Percentiles rank a stretch among this genome's conserved stretches.
Evolutionary conservation across 2,888 invertebrate genomes (phyloP).

Genomic region (Sussaba pulchella): DNA sequence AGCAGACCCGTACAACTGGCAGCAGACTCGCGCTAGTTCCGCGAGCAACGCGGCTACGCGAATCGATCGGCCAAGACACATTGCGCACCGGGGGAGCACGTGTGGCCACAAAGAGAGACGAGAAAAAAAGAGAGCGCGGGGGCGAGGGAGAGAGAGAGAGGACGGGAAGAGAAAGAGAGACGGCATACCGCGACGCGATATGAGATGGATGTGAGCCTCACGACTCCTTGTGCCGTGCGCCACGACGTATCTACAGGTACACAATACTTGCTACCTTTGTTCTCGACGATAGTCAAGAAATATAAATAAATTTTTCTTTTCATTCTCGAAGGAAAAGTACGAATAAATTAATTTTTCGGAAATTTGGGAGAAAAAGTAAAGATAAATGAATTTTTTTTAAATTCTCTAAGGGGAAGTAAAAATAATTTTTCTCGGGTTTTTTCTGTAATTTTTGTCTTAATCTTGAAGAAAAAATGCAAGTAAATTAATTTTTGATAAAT

Average conservation of each 20-base stretch:
- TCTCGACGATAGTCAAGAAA: not conserved
- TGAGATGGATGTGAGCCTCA: constrained; percentile 11
- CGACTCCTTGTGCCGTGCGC: too few species aligned
- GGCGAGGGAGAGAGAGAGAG: not conserved
- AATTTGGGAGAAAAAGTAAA: too few species aligned
- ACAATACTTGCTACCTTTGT: constrained; percentile 1
- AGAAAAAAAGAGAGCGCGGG: not conserved
- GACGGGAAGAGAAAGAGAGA: constrained; percentile 52
- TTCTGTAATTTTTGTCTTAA: too few species aligned
- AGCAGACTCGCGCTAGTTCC: constrained; percentile 43
- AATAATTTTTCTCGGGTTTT: too few species aligned
- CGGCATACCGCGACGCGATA: constrained; percentile 1
- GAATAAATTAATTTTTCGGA: too few species aligned
- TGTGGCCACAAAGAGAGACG: constrained; percentile 47
- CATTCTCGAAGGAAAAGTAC: too few species aligned
- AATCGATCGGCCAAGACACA: constrained; percentile 64
- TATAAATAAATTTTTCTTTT: not conserved
- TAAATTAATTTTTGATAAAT: too few species aligned
- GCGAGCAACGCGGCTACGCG: constrained; percentile 32
- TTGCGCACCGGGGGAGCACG: constrained; percentile 55
- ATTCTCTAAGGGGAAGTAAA: too few species aligned
- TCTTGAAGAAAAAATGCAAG: too few species aligned
- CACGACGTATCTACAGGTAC: constrained; percentile 26
- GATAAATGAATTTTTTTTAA: not conserved
- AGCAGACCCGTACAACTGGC: constrained; percentile 53